Evolutionary conservation across 2,797 vertebrate genomes (phyloP), one percentile per base, ranked within the genome.

Genomic region (Erethizon dorsatum): DNA sequence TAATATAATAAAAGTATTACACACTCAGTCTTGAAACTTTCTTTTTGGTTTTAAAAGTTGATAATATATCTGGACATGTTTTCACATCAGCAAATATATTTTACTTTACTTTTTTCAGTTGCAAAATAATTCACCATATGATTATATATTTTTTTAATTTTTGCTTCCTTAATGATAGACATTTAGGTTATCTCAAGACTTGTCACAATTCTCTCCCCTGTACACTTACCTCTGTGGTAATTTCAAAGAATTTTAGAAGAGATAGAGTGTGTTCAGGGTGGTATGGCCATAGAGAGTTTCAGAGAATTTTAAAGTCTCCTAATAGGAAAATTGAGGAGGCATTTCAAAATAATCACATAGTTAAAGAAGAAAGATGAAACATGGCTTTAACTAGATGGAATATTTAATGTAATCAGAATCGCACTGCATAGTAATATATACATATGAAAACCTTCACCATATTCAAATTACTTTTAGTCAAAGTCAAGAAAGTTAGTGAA

Each of bases 401-500:
- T 77, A 56, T 45, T 65, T 63, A 91, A 96, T 84, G 71, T 63
- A 94, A 37, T 90, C 83, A 95, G n/a, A 95, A 33, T 33, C 18
- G 14, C 10, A 59, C 18, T 52, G 22, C 13, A 52, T 83, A n/a
- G 57, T 63, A 59, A 79, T 14, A 75, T 1, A 69, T 13, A 82
- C 28, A n/a, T 47, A 69, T 28, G 50, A 90, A 96, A 90, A 54
- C 47, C 47, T 10, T 96, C 33, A 88, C 20, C 13, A 56, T 9
- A n/a, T 84, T 80, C 47, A 78, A 77, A 90, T 84, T 50, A 84
- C 83, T 85, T 96, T 94, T 59, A 83, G 24, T 78, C 56, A 92
- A 56, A 84, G 63, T 47, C 63, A 90, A 96, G 63, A 69, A 92
- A 91, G 67, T 83, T 82, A 82, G 54, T 37, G 47, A 96, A 93